A percentile compares a stretch with the other conserved stretches of the same genome.
phyloP scores from a whole-genome alignment of 1,140 invertebrate genomes.

The Papilio polyxenes region DNA sequence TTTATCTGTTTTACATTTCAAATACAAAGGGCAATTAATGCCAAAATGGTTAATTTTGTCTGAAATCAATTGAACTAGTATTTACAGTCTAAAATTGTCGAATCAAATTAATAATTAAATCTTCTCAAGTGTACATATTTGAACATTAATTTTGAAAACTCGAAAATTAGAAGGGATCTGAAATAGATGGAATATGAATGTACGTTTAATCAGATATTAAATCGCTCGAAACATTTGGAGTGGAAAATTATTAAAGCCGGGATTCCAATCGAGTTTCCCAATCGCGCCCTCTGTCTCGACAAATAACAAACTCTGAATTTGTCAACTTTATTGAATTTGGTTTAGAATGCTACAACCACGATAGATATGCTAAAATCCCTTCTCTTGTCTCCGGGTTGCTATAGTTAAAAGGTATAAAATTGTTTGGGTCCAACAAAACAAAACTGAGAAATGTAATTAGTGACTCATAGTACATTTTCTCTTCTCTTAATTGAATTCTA shows the following conservation, averaged over 20 bases:
- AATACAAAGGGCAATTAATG: neutral
- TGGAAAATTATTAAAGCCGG: neutral
- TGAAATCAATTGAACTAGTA: neutral
- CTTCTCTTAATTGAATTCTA: slow-evolving; percentile 19
- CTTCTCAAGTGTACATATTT: slow-evolving; percentile 7
- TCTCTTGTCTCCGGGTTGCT: too few species aligned
- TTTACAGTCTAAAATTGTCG: neutral
- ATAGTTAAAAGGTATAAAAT: neutral
- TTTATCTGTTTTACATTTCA: slow-evolving; percentile 3
- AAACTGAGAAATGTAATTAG: slow-evolving; percentile 5
- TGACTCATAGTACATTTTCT: neutral
- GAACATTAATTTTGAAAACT: slow-evolving; percentile 12
- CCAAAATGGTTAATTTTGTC: neutral
- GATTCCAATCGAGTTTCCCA: neutral
- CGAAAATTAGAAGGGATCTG: neutral
- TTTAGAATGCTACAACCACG: neutral
- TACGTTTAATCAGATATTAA: slow-evolving; percentile 17
- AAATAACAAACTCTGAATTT: neutral
- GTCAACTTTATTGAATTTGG: too few species aligned
- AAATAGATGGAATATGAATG: neutral
- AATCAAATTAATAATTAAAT: slow-evolving; percentile 6
- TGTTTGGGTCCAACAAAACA: neutral
- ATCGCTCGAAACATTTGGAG: slow-evolving; percentile 5
- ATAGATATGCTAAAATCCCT: neutral
- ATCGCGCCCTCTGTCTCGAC: neutral